Evolutionary conservation across 2,888 invertebrate species (phyloP), one percentile per base, ranked within the genome.

Genomic region (Agrilus mali): DNA sequence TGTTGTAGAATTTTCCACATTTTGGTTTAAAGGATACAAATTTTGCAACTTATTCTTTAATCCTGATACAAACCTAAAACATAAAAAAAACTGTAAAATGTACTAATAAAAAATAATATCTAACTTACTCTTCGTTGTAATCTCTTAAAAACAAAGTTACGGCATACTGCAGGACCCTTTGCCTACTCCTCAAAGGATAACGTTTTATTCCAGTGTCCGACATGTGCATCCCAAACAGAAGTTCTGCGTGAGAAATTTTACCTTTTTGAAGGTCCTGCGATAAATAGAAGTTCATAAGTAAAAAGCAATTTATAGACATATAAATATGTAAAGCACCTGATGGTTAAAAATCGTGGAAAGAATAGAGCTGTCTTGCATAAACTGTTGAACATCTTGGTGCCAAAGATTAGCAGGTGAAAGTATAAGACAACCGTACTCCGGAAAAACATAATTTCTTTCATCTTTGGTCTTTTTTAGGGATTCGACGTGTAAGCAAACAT

Each of bases 371-470:
- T 93, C 92, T 50, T 81, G 73, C 41, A 82, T 77, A 63, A 88
- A 93, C 35, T 78, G 73, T 55, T 85, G 80, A 27, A 80, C 70
- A 63, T 86, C 86, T 61, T 88, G 84, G 53, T 83, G 81, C 96
- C 96, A 96, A 45, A 96, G 74, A 69, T 90, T 93, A 6, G 92
- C 93, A 0, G 95, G 96, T 1, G 95, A 95, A 7, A 96, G 68
- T 33, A 92, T 70, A 20, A 96, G 73, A 65, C 96, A 96, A 63
- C 82, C 86, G 64, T 90, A 95, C 63, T 94, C 87, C 0, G 96
- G 95, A 49, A 96, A 72, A 43, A 87, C 73, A 17, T 69, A 53
- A 27, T 53, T 54, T 43, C 51, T 51, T 41, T 69, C 71, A 33
- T 79, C 76, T 52, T 74, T 74, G 10, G 66, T 69, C 40, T 77